These are phyloP conservation scores for Elymnias hypermnestra DNA, from an alignment of 1,140 invertebrate genomes.

Conservation along the genomic window DNA sequence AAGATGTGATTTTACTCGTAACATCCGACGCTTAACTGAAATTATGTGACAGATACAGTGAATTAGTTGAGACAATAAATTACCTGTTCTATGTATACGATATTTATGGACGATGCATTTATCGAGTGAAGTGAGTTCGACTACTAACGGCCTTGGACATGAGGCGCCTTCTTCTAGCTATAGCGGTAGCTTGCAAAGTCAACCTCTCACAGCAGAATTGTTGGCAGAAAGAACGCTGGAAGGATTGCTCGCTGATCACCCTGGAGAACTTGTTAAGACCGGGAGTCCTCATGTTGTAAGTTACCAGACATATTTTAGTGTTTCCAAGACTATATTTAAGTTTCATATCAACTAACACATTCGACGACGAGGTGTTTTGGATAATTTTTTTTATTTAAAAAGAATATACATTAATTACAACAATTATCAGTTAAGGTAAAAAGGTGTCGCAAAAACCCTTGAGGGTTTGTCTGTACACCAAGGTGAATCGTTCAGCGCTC, in stretches of 20 bases:
- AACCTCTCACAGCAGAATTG: slow-evolving; percentile 85
- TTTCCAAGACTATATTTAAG: too few relatives aligned
- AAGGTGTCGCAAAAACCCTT: too few relatives aligned
- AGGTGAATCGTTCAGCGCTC: too few relatives aligned
- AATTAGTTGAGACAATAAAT: slow-evolving; percentile 28
- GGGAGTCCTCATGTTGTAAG: slow-evolving; percentile 92
- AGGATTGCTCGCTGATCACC: slow-evolving; percentile 90
- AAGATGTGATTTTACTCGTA: slow-evolving; percentile 7
- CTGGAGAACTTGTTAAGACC: slow-evolving; percentile 94
- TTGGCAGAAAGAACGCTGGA: slow-evolving; percentile 90
- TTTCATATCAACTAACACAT: too few relatives aligned
- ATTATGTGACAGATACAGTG: slow-evolving; percentile 54
- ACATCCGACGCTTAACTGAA: slow-evolving; percentile 19
- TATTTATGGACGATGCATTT: slow-evolving; percentile 78
- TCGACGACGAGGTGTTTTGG: too few relatives aligned
- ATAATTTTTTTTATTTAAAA: too few relatives aligned
- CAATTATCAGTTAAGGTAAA: too few relatives aligned
- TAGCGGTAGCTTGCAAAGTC: slow-evolving; percentile 66
- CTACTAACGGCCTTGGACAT: slow-evolving; percentile 76
- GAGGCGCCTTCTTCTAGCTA: slow-evolving; percentile 64
- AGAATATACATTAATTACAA: too few relatives aligned
- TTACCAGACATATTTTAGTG: too few relatives aligned
- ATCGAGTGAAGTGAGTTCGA: slow-evolving; percentile 82
- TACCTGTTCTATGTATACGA: slow-evolving; percentile 24
- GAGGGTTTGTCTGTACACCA: too few relatives aligned